phyloP scores from a whole-genome alignment of 2,797 vertebrate species.

The Tamandua tetradactyla region DNA sequence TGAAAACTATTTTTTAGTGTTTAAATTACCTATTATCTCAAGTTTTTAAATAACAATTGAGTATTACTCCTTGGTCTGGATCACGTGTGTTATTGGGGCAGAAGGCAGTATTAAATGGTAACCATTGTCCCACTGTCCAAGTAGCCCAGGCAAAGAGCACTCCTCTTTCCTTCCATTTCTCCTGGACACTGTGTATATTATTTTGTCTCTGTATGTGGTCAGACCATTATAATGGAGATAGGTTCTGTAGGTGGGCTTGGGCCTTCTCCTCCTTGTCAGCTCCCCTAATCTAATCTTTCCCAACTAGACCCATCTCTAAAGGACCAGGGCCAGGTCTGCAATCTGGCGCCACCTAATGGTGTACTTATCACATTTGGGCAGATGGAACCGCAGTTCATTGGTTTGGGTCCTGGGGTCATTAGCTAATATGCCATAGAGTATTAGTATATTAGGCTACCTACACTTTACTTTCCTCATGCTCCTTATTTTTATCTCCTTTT shows the following conservation, averaged over 20 bases:
- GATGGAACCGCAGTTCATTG: not conserved
- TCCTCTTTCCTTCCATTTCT: not conserved
- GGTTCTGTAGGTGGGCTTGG: not conserved
- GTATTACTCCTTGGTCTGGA: not conserved
- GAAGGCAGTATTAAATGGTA: not conserved
- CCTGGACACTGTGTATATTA: not conserved
- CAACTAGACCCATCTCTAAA: not conserved
- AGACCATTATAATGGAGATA: not conserved
- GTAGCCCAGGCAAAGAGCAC: not conserved
- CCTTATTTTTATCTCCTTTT: not conserved
- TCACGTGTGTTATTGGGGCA: not conserved
- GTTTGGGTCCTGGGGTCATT: not conserved
- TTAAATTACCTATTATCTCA: slow-evolving; percentile 24
- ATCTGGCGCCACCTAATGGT: slow-evolving; percentile 68
- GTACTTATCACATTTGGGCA: not conserved
- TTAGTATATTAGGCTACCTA: not conserved
- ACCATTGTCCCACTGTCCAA: not conserved
- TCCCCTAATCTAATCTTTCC: not conserved
- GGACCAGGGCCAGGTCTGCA: not conserved
- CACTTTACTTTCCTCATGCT: not conserved
- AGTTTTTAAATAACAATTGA: not conserved
- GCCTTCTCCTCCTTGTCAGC: not conserved
- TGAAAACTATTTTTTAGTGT: not conserved
- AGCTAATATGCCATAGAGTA: not conserved
- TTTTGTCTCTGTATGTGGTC: not conserved